phyloP scores from a whole-genome alignment of 2,797 vertebrate genomes.

The Sebastes goodei region DNA sequence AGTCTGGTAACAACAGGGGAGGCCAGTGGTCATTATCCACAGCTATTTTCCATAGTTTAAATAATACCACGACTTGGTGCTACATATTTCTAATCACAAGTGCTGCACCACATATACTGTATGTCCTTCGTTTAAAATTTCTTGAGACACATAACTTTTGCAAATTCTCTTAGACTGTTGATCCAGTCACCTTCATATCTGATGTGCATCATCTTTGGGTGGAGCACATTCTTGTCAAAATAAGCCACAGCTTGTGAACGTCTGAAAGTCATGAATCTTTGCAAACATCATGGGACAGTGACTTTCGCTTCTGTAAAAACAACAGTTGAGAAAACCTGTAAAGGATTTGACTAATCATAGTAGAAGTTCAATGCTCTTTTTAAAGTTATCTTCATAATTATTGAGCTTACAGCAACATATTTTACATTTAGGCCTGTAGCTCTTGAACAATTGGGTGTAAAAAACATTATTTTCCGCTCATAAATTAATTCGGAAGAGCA shows the following conservation, averaged over 20 bases:
- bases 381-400: neutral
- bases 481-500: rapidly evolving
- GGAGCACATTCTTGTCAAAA: constrained; percentile 35
- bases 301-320: neutral
- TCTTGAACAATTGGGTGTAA: neutral
- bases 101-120: neutral
- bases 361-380: neutral
- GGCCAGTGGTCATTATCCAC: neutral
- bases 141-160: neutral
- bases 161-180: neutral
- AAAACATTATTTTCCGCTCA: neutral
- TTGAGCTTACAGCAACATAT: neutral
- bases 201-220: constrained; percentile 16
- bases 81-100: neutral
- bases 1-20: neutral
- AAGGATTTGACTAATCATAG: neutral
- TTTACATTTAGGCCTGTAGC: neutral
- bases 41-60: neutral
- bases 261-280: neutral
- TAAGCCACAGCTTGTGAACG: constrained; percentile 12
- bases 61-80: neutral
- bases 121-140: neutral
- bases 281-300: neutral
- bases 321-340: neutral
- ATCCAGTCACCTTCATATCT: neutral